Percentiles rank a stretch among this genome's conserved stretches.
Evolutionary conservation across 92 coral and sea anemone species (phyloP).

Genomic region (Epizoanthus fatuus): DNA sequence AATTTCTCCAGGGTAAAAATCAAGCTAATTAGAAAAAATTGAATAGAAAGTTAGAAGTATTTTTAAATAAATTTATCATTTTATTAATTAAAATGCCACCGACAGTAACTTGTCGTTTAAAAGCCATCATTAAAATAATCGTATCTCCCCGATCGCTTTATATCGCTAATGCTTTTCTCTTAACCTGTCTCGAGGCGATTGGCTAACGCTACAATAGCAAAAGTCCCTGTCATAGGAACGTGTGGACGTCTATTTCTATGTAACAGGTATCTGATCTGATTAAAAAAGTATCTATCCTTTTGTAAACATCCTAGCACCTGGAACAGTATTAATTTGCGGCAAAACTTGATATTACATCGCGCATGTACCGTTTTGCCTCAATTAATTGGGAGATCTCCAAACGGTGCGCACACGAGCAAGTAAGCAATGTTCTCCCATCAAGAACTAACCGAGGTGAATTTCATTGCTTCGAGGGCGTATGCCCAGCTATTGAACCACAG

Average conservation of each 20-base stretch:
- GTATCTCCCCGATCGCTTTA: conserved; percentile 6
- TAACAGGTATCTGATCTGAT: conserved; percentile 76
- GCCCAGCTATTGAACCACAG: conserved; percentile 18
- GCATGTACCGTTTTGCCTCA: conserved; percentile 65
- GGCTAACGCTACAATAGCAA: conserved; percentile 46
- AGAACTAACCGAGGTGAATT: conserved; percentile 45
- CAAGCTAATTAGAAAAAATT: neutral
- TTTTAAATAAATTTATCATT: conserved; percentile 62
- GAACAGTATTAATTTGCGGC: conserved; percentile 71
- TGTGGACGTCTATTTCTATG: conserved; percentile 45
- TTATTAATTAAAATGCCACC: conserved; percentile 68
- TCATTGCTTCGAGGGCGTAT: conserved; percentile 22
- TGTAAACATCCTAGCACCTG: conserved; percentile 77
- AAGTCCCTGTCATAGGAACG: conserved; percentile 37
- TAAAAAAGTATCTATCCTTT: conserved; percentile 61
- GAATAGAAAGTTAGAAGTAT: conserved; percentile 8
- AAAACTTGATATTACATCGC: conserved; percentile 63
- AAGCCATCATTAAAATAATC: conserved; percentile 46
- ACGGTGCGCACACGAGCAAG: conserved; percentile 28
- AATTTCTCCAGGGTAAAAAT: neutral
- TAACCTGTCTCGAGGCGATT: conserved; percentile 30
- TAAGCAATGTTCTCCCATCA: conserved; percentile 66
- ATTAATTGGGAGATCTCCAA: conserved; percentile 56
- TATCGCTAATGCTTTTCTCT: conserved; percentile 18
- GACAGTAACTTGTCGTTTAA: conserved; percentile 31